Evolutionary conservation across 2,888 invertebrate species (phyloP), one percentile per base, ranked within the genome.

Genomic region (Pristionchus mayeri): DNA sequence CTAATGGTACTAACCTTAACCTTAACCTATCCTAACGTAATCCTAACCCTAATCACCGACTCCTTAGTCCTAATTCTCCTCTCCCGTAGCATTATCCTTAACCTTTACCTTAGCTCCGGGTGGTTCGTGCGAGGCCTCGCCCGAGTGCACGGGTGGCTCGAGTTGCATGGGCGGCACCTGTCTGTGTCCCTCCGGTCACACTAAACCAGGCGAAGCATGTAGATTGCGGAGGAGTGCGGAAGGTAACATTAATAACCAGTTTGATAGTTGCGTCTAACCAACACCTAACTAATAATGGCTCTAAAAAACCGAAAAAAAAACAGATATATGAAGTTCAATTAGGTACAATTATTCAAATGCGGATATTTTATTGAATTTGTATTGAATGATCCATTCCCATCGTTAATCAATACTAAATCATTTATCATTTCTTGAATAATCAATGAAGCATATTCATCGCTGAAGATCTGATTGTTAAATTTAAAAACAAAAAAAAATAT

Each of bases 131-230:
- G 75, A 75, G 50, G 16, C 27, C 0, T 34, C 50, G 0, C 71
- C 71, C 13, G 83, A 80, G 24, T 90, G 90, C 50, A 57, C 78
- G 13, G 87, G 88, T 0, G 90, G 88, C 4, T 82, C 90, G 9
- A 60, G 86, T 27, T 90, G 90, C 80, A 86, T 86, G 75, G 82
- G 80, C 18, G 88, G 88, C 50, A 80, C 84, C 2, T 90, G 90
- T 84, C 37, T 85, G 7, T 90, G 90, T 81, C 87, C 87, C 9
- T 87, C 79, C n/a, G 90, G 89, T 4, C 85, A 87, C 57, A 78
- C 88, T 9, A 88, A 87, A 21, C 44, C 78, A 27, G 86, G 85
- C 54, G 48, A 86, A 76, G 80, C 86, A 54, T 89, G 89, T 83
- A 83, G 67, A 57, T 18, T 78, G 50, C 48, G 48, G n/a, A 48